Evolutionary conservation across 1,140 invertebrate species (phyloP), one percentile per base, ranked within the genome.

Genomic region (Bathynomus jamesi): DNA sequence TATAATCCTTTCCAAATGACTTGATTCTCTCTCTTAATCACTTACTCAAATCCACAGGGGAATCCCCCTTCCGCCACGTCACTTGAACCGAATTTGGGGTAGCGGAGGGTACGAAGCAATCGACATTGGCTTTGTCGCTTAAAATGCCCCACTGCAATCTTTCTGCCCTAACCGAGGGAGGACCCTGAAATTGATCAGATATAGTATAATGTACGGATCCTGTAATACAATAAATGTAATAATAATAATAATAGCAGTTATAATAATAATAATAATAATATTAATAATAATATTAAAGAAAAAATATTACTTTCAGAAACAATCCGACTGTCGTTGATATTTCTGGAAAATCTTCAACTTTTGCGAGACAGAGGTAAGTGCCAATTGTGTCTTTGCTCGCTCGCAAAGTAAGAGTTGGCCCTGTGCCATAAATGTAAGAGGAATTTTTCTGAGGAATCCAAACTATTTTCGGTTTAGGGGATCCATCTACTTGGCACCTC

Each of bases 101-200:
- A 70, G 97, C 90, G 24, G 93, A 91, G 78, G 91, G 89, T 4
- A 92, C 92, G 30, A 90, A 86, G 81, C 95, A 98, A 83, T 96
- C 93, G n/a, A 97, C 87, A 81, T 91, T 86, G 0, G 91, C 90
- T 4, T 87, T 88, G 78, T 91, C 91, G 0, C 91, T 90, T 76
- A 88, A 86, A 1, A 88, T 85, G 0, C 94, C 94, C 78, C 92
- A 93, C 80, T 97, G 95, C 4, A 87, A 85, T 78, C 91, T 89
- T 72, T 93, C 94, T 24, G 90, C 72, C 5, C 67, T 85, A 71
- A 97, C 94, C 76, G 87, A 89, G 24, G 95, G 95, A 0, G 91
- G 89, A 63, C 91, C 76, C 76, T 77, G 71, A 2, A 53, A 53
- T 5, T n/a, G 25, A 24, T 29, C n/a, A 28, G 29, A 65, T 28